Evolutionary conservation across 2,113 vertebrate species (phyloP), one percentile per base, ranked within the genome.

Genomic region (Phalacrocorax brasilianus): DNA sequence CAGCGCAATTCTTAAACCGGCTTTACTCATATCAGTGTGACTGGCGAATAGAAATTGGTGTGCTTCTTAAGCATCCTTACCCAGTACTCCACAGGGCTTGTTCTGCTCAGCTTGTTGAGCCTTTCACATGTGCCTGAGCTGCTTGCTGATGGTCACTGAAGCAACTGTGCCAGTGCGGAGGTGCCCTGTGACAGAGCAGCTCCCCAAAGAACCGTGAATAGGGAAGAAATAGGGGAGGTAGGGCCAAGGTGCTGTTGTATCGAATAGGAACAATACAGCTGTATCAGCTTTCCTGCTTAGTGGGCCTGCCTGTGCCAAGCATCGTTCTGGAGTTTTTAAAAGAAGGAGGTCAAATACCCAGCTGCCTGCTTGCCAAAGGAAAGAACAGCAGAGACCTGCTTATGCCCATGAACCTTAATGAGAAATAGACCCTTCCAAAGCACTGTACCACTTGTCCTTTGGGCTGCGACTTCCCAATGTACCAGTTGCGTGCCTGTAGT

Each of bases 1-100:
- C 89, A 76, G 35, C 4, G 1, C 83, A 89, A 35, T 89, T 68
- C 86, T 89, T 92, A 91, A 87, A 75, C 86, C 86, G 53, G 84
- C 84, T 93, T 93, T 95, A 76, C 49, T 87, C 80, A 33, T 82
- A 70, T 92, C 73, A 62, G 58, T 82, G 86, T 94, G 94, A 78
- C 83, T 81, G 53, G 88, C 2, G 0, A 85, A 70, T 24, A 85
- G 72, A 72, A 91, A 71, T 32, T 5, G 58, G 68, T 56, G 66
- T 45, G 76, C 73, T 83, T 71, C 42, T 65, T 91, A 63, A 76
- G 76, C 32, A 33, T 23, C 28, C 42, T 78, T 19, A 67, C 42
- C 32, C 0, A 0, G 27, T 89, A 23, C 68, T 63, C 88, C 40
- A 33, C 47, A 19, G 15, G 3, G 35, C 71, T 89, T 49, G 33